phyloP scores from a whole-genome alignment of 2,797 vertebrate genomes.

The Lophotriccus pileatus region DNA sequence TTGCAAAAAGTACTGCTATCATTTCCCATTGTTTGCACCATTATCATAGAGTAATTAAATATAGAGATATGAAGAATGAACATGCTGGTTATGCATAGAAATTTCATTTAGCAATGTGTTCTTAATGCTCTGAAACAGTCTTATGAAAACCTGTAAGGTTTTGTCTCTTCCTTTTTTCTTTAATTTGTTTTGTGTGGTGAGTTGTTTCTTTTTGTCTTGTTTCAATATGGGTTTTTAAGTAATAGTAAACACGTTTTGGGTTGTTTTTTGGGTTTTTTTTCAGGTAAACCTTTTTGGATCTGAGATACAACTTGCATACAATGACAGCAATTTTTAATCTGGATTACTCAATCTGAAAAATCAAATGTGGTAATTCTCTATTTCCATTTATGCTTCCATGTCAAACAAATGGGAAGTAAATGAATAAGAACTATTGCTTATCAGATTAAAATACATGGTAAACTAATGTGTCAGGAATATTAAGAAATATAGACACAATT shows the following conservation, averaged over 20 bases:
- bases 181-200: background rate
- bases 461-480: background rate
- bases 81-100: background rate
- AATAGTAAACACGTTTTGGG: background rate
- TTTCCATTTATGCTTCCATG: background rate
- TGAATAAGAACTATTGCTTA: background rate
- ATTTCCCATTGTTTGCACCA: background rate
- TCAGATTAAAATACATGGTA: fast-evolving
- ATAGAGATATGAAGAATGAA: background rate
- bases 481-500: background rate
- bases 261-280: background rate
- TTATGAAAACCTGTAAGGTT: background rate
- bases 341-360: background rate
- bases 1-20: background rate
- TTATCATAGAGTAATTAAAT: background rate
- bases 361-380: background rate
- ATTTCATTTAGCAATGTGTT: background rate
- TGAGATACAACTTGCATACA: background rate
- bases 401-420: background rate
- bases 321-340: background rate
- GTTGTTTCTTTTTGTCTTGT: background rate
- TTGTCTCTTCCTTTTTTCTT: background rate
- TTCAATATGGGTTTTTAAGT: background rate
- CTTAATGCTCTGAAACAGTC: background rate
- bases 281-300: background rate